A percentile compares a stretch with the other conserved stretches of the same genome.
These are phyloP conservation scores for Timema podura DNA, from an alignment of 2,888 invertebrate genomes.

Conservation along the genomic window DNA sequence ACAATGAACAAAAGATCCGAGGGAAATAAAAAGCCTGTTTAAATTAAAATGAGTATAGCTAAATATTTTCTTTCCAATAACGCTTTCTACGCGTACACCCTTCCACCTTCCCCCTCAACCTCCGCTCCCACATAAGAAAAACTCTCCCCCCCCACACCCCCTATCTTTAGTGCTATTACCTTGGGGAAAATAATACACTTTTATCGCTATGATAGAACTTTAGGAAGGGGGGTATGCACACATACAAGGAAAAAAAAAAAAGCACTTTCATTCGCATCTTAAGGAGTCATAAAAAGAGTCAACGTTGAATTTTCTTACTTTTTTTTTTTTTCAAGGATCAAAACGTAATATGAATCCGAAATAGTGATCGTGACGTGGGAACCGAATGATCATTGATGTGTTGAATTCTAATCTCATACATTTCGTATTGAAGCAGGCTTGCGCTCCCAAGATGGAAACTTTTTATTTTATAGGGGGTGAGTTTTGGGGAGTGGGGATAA, in stretches of 20 bases:
- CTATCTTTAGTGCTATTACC: not conserved
- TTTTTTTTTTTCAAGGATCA: constrained; percentile 22
- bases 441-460: no score
- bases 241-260: no score
- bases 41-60: constrained; percentile 29
- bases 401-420: constrained; percentile 20
- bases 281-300: constrained; percentile 6
- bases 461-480: no score
- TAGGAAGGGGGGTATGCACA: no score
- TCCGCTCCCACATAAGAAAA: not conserved
- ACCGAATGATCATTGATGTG: constrained; percentile 20
- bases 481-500: no score
- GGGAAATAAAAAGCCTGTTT: constrained; percentile 26
- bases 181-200: no score
- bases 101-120: not conserved
- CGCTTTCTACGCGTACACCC: not conserved
- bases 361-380: constrained; percentile 22
- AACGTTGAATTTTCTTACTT: constrained; percentile 11
- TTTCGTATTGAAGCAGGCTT: no score
- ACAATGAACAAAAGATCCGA: constrained; percentile 7
- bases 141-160: not conserved
- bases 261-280: not conserved
- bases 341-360: constrained; percentile 28
- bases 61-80: constrained; percentile 22
- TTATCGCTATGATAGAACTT: no score